Base-by-base conservation (phyloP, 2,113 vertebrate species). In the Hystrix cristata region DNA sequence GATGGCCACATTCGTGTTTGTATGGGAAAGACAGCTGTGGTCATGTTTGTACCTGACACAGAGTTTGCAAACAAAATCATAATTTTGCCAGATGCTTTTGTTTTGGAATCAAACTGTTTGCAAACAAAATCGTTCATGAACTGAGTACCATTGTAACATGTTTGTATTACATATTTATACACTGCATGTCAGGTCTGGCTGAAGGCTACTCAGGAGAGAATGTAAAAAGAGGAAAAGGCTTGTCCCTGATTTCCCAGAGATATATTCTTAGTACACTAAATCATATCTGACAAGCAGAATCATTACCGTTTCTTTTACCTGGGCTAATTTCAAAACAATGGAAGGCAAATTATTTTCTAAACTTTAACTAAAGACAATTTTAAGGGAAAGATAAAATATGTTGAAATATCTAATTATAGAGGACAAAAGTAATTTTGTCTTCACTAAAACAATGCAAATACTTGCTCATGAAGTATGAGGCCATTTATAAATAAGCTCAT, bases 241-340 rank as follows among this genome's bases (percentile, higher is more conserved):
- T 88, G 1, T 78, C 57, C 16, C 57, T n/a, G 18, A 88, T 38
- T 67, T 8, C 23, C 9, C 93, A 90, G 88, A 0, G 3, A 95
- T 38, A 82, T 12, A 0, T 38, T 87, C 67, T 91, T 59, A 85
- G 27, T 21, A 29, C 4, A 92, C 69, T 51, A 92, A 96, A 72
- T 23, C 8, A 43, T 57, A 81, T 95, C 69, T 96, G 34, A 96
- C 4, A 62, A 90, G 19, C 46, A 85, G 78, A 91, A 31, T 72
- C n/a, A 34, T 95, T 98, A 96, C 38, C 21, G 69, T 96, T 97
- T 94, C 71, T 93, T 96, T 96, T 59, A 83, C 23, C 25, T 62
- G 34, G 31, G 62, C 23, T 84, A 71, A 82, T 96, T 97, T 91
- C 31, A 57, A 4, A 87, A 5, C 10, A 76, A 86, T 5, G 93